Conservation (phyloP, 2,797 vertebrate genomes). For the Enteromius anoplus region DNA sequence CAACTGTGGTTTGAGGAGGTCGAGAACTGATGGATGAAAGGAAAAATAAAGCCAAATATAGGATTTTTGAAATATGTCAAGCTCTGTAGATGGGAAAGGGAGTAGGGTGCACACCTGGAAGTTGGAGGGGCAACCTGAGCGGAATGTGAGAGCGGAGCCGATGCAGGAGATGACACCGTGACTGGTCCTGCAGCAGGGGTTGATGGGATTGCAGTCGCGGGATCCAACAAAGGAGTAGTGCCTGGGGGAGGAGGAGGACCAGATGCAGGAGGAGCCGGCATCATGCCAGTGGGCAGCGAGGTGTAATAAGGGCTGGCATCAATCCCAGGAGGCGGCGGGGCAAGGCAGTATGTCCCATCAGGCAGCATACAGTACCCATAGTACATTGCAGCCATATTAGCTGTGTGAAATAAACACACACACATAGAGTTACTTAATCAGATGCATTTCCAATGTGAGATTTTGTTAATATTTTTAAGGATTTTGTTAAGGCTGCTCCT, state of each 20-base stretch:
- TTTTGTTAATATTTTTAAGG: too few species aligned
- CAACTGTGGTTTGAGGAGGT: constrained; percentile 54
- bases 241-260: constrained; percentile 77
- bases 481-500: not conserved
- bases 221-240: constrained; percentile 76
- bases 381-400: constrained; percentile 86
- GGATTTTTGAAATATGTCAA: not conserved
- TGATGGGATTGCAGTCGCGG: constrained; percentile 49
- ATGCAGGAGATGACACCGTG: constrained; percentile 24
- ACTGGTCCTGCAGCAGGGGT: constrained; percentile 41
- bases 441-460: not conserved
- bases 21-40: constrained; percentile 60
- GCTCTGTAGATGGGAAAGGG: not conserved
- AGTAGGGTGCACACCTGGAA: constrained; percentile 62
- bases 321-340: constrained; percentile 90
- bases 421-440: not conserved
- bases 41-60: not conserved
- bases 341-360: constrained; percentile 93
- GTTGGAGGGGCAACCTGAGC: constrained; percentile 58
- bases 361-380: constrained; percentile 98
- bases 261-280: constrained; percentile 74
- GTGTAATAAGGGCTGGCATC: constrained; percentile 88
- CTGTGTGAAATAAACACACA: constrained; percentile 60
- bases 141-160: constrained; percentile 34
- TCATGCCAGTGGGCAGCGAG: constrained; percentile 77